A percentile compares a stretch with the other conserved stretches of the same genome.
Conservation (phyloP, 2,797 vertebrate species). For the Triplophysa bombifrons region DNA sequence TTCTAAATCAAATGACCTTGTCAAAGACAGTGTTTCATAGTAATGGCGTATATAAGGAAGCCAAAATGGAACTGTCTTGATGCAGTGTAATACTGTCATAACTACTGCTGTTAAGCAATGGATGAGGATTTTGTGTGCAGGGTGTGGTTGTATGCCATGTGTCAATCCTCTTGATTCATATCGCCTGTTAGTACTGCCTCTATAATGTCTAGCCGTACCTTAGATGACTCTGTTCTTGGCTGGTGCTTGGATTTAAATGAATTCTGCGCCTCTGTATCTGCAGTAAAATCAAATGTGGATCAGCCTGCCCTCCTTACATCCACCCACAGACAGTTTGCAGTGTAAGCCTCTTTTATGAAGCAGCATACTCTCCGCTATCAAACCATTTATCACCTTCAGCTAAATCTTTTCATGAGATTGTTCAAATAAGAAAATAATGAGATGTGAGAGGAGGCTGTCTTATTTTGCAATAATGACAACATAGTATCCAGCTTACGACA, state of each 20-base stretch:
- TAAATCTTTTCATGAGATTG: constrained; percentile 3
- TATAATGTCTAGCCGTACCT: constrained; percentile 40
- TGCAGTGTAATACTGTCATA: not conserved
- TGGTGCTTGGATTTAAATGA: constrained; percentile 27
- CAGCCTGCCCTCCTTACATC: constrained; percentile 31
- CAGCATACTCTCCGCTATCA: not conserved
- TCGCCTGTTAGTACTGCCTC: constrained; percentile 31
- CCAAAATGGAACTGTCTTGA: constrained; percentile 2
- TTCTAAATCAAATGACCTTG: constrained; percentile 36
- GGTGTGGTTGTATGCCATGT: constrained; percentile 22
- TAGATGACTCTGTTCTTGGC: constrained; percentile 49
- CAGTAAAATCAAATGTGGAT: constrained; percentile 45
- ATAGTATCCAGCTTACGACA: too few relatives aligned
- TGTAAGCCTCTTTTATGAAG: not conserved
- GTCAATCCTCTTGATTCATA: constrained; percentile 25
- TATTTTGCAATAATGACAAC: not conserved
- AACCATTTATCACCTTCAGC: not conserved
- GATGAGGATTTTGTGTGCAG: constrained; percentile 8
- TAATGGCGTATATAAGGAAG: not conserved
- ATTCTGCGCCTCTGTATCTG: constrained; percentile 45
- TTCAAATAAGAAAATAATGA: not conserved
- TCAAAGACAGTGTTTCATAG: not conserved
- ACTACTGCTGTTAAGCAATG: not conserved
- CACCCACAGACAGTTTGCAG: not conserved
- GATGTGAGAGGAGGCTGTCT: not conserved